Base-by-base conservation (phyloP, 2,888 invertebrate species). In the Apodemia duryi region DNA sequence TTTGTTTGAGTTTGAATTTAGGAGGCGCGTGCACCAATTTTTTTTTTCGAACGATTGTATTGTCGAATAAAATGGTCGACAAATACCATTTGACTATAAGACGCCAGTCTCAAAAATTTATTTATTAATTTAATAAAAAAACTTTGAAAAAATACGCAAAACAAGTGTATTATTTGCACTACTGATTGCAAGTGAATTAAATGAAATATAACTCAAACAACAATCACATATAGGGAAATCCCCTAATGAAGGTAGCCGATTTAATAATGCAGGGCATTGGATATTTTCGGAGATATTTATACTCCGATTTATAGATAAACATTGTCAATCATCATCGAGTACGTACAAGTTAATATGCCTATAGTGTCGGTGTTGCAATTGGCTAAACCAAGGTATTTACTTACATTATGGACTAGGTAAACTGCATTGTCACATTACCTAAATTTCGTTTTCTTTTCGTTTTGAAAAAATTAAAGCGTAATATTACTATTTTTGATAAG, bases 11-110 rank as follows among this genome's bases (percentile, higher is more conserved):
- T 57, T 57, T 21, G 21, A 11, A 57, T 57, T 57, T 29, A 57
- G 4, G 32, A 13, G n/a, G 7, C 52, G 62, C 51, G 60, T 62
- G 60, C 62, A 63, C 60, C 63, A 66, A 57, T 43, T 61, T 68
- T 67, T 63, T 52, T 63, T 65, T 65, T 65, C 49, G 43, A 49
- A n/a, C 61, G 63, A 51, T 65, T 65, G 35, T 66, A 65, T 62
- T 67, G 64, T 2, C 57, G 62, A 52, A 69, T 63, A 60, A 61
- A 66, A 10, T 66, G 51, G 38, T 51, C 62, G 29, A 65, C 66
- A 62, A 63, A 61, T 61, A 65, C 65, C 65, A 66, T 57, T 13
- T 32, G 57, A 13, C 57, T 35, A 35, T 57, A 57, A 57, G 57
- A 57, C 35, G 57, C 57, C 57, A 57, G 57, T 57, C 57, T 57